phyloP scores from a whole-genome alignment of 1,140 invertebrate species.

The Brachionus asplanchnoidis region DNA sequence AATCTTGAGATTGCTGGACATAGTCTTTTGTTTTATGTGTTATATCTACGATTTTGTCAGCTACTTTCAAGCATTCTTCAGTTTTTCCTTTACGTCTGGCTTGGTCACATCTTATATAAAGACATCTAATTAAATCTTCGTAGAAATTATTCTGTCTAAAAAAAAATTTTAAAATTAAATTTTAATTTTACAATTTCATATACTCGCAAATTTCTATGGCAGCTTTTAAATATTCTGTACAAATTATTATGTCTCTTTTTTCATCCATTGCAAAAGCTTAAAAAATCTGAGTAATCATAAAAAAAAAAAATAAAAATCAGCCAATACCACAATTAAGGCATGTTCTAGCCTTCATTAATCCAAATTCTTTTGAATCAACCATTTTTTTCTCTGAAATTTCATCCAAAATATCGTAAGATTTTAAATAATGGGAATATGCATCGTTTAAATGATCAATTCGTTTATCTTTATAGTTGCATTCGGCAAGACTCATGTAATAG shows the following conservation, averaged over 20 bases:
- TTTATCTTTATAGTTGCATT: constrained; percentile 34
- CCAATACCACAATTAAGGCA: constrained; percentile 31
- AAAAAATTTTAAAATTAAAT: neutral
- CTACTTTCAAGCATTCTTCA: constrained; percentile 22
- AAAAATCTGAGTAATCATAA: neutral
- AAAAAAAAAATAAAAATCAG: neutral
- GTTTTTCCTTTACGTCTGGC: constrained; percentile 21
- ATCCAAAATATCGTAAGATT: constrained; percentile 26
- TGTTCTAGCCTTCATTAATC: constrained; percentile 32
- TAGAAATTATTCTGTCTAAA: neutral
- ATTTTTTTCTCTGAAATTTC: constrained; percentile 15
- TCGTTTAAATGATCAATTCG: constrained; percentile 29
- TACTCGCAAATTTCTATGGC: constrained; percentile 37
- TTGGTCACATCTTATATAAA: constrained; percentile 41
- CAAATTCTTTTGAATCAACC: constrained; percentile 40
- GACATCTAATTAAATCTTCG: constrained; percentile 35
- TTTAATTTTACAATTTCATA: neutral
- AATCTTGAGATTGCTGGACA: constrained; percentile 39
- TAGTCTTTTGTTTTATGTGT: constrained; percentile 29
- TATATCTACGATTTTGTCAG: constrained; percentile 24
- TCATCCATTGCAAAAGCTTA: constrained; percentile 40
- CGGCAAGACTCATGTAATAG: constrained; percentile 33
- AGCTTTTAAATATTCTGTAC: constrained; percentile 28
- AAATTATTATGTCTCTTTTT: constrained; percentile 36
- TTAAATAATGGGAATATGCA: constrained; percentile 31